A percentile compares a stretch with the other conserved stretches of the same genome.
These are phyloP conservation scores for Chrysemys picta DNA, from an alignment of 2,113 vertebrate species.

Conservation along the genomic window DNA sequence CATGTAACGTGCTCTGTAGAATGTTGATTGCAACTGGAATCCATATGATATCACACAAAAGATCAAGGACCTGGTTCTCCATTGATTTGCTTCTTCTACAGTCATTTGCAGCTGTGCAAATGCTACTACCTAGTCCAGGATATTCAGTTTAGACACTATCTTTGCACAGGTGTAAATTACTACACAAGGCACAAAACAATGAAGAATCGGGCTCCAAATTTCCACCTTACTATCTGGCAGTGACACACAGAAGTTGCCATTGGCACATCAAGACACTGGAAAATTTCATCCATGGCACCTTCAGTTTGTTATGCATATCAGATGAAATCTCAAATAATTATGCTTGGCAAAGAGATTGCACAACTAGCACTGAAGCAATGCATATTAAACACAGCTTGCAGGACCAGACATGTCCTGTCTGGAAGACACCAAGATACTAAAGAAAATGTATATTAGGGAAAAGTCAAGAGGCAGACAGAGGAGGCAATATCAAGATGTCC, in stretches of 20 bases:
- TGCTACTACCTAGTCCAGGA: not conserved
- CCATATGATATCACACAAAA: not conserved
- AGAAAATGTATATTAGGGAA: not conserved
- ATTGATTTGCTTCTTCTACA: not conserved
- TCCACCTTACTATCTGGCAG: not conserved
- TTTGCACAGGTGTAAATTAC: not conserved
- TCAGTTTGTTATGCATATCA: not conserved
- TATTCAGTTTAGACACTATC: not conserved
- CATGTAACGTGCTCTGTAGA: rapidly evolving
- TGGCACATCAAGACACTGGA: not conserved
- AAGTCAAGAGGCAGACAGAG: not conserved
- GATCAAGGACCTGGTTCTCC: not conserved
- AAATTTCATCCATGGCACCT: not conserved
- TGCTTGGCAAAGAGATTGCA: rapidly evolving
- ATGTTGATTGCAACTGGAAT: constrained; percentile 1
- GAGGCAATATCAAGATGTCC: not conserved
- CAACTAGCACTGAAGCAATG: not conserved
- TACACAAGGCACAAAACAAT: not conserved
- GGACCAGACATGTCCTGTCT: not conserved
- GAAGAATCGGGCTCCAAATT: not conserved
- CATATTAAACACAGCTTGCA: not conserved
- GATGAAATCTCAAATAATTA: not conserved
- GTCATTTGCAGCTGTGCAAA: not conserved
- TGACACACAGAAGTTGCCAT: not conserved
- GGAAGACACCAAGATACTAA: not conserved